A percentile compares a stretch with the other conserved stretches of the same genome.
Evolutionary conservation across 2,888 invertebrate species (phyloP).

Genomic region (Silvanus unidentatus): DNA sequence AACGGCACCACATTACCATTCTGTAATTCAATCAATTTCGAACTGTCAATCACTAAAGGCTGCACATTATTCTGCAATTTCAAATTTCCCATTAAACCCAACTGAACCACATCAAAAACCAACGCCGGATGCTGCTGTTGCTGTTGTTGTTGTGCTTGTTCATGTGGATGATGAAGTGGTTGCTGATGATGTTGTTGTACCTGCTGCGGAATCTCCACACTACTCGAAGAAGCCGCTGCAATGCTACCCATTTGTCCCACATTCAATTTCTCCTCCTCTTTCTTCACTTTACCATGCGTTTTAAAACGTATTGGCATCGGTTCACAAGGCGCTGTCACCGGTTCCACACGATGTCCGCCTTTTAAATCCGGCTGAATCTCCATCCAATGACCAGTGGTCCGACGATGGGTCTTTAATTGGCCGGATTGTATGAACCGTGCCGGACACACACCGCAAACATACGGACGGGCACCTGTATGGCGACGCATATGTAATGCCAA

Average conservation of each 20-base stretch:
- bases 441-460: slow-evolving; percentile 61
- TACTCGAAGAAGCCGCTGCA: no score
- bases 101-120: slow-evolving; percentile 18
- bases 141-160: slow-evolving; percentile 6
- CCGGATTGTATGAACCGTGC: slow-evolving; percentile 62
- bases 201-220: no score
- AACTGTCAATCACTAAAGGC: slow-evolving; percentile 33
- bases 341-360: slow-evolving; percentile 45
- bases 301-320: slow-evolving; percentile 44
- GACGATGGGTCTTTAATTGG: slow-evolving; percentile 57
- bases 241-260: no score
- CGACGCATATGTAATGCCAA: slow-evolving; percentile 62
- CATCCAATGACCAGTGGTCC: slow-evolving; percentile 56
- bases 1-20: slow-evolving; percentile 24
- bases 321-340: slow-evolving; percentile 41
- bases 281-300: slow-evolving; percentile 34
- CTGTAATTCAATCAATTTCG: slow-evolving; percentile 35
- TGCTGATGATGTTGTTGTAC: no score
- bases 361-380: slow-evolving; percentile 45
- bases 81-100: slow-evolving; percentile 34
- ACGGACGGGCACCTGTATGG: slow-evolving; percentile 64
- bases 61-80: slow-evolving; percentile 28
- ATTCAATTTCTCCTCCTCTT: slow-evolving; percentile 8
- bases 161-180: no score
- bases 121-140: slow-evolving; percentile 7